These are phyloP conservation scores for Formica selysi DNA, from an alignment of 1,140 invertebrate genomes.

Conservation along the genomic window DNA sequence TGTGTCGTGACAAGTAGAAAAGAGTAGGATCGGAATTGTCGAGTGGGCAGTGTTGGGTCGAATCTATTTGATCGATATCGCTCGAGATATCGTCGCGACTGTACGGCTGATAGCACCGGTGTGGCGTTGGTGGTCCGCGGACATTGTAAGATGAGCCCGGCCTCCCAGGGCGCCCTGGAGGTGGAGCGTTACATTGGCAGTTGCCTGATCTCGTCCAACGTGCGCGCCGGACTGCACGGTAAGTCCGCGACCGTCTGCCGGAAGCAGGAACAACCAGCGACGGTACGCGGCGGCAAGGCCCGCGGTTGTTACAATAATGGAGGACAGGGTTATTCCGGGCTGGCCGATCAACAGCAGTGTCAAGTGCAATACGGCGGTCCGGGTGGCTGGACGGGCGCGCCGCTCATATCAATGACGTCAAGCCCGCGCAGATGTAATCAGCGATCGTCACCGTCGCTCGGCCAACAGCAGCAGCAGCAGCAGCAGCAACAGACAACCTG, in stretches of 20 bases:
- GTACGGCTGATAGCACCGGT: slow-evolving; percentile 8
- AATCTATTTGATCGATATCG: not conserved
- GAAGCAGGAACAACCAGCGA: slow-evolving; percentile 65
- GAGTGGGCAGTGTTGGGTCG: slow-evolving; percentile 5
- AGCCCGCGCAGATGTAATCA: slow-evolving; percentile 82
- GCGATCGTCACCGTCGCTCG: slow-evolving; percentile 79
- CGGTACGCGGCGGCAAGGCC: slow-evolving; percentile 50
- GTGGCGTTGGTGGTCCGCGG: slow-evolving; percentile 39
- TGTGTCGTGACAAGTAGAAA: slow-evolving; percentile 33
- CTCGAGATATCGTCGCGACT: not conserved
- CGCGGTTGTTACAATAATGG: slow-evolving; percentile 61
- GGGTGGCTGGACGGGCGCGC: slow-evolving; percentile 89
- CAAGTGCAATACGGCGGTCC: slow-evolving; percentile 77
- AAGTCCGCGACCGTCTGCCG: slow-evolving; percentile 74
- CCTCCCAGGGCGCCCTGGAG: slow-evolving; percentile 87
- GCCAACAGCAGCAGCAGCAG: slow-evolving; percentile 76
- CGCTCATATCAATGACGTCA: slow-evolving; percentile 89
- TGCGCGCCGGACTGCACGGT: slow-evolving; percentile 82
- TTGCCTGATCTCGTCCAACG: slow-evolving; percentile 88
- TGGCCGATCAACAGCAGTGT: slow-evolving; percentile 75
- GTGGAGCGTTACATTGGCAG: slow-evolving; percentile 90
- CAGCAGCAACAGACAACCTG: slow-evolving; percentile 67
- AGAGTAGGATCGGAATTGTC: not conserved
- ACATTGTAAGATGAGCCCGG: slow-evolving; percentile 87
- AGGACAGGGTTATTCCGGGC: slow-evolving; percentile 69